Conservation (phyloP, 30 jellyfish, hydroid and myxozoan genomes). For the Aurelia aurita region DNA sequence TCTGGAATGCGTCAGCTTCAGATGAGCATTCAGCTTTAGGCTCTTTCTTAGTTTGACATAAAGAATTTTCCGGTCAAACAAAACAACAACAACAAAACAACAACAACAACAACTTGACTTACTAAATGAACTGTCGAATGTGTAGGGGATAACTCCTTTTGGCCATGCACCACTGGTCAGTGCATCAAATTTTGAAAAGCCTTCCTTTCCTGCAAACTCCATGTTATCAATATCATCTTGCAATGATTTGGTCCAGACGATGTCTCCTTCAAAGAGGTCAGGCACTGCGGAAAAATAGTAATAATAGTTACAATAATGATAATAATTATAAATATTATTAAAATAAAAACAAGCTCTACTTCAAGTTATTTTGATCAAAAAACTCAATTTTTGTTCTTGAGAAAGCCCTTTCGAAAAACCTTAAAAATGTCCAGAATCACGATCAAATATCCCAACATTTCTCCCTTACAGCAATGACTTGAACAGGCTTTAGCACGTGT, state of each 20-base stretch:
- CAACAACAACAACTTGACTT: conserved; percentile 24
- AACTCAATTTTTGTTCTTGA: too few species aligned
- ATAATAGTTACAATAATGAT: neutral
- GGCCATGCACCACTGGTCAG: conserved; percentile 81
- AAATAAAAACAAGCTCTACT: neutral
- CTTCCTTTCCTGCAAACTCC: conserved; percentile 55
- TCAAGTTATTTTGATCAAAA: too few species aligned
- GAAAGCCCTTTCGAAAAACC: too few species aligned
- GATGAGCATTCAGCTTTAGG: too few species aligned
- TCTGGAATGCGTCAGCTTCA: too few species aligned
- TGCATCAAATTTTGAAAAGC: conserved; percentile 78
- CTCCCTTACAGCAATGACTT: too few species aligned
- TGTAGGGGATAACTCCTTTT: conserved; percentile 77
- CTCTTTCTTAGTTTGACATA: too few species aligned
- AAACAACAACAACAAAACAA: too few species aligned
- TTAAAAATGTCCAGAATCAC: too few species aligned
- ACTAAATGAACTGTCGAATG: conserved; percentile 74
- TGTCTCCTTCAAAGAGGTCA: conserved; percentile 89
- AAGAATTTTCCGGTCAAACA: too few species aligned
- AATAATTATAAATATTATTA: neutral
- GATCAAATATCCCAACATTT: too few species aligned
- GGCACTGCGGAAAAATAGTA: conserved; percentile 59
- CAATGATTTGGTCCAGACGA: conserved; percentile 69
- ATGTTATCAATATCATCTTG: conserved; percentile 46
- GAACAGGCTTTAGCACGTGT: too few species aligned